Evolutionary conservation across 2,797 vertebrate genomes (phyloP), one percentile per base, ranked within the genome.

Genomic region (Dryobates pubescens): DNA sequence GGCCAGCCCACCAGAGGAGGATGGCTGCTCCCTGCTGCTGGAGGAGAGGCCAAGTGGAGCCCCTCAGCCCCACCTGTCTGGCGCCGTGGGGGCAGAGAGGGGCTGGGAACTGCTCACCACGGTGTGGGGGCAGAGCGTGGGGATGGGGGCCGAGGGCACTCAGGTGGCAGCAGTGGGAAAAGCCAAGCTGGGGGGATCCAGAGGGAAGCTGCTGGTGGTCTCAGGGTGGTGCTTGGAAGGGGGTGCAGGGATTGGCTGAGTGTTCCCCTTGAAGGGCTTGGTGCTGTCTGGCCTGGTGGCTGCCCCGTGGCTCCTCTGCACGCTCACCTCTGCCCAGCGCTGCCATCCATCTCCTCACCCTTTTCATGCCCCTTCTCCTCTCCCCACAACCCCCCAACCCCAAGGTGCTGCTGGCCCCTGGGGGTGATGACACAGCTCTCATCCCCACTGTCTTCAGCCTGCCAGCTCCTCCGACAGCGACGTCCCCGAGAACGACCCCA

Each of bases 381-480:
- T 19, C 27, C 19, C 10, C 17, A 9, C 16, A 10, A 9, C 13
- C 45, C 43, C 12, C 23, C 8, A 6, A 8, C 45, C 65, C 13
- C 27, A 9, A 1, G 0, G 1, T 2, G 1, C 72, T 23, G 0
- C 36, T 7, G 54, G 4, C 20, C 30, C 73, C 75, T 7, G 3
- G 24, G 34, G 59, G 51, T 4, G 7, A 4, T 91, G 70, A 95
- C 86, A 30, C 45, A 0, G 1, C 58, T n/a, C 18, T 53, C 8
- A 1, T 65, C 67, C 67, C 51, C 0, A 0, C 32, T 65, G 58
- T 67, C 74, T 38, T 27, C 87, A 99, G 99, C 98, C 99, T 1
- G 98, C 98, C 1, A 99, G 98, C 94, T 99, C 99, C 41, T 99
- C 99, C 0, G 99, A 99, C 95, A 99, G 99, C 0, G 99, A 99